Evolutionary conservation across 2,113 vertebrate species (phyloP), one percentile per base, ranked within the genome.

Genomic region (Pangasianodon gigas): DNA sequence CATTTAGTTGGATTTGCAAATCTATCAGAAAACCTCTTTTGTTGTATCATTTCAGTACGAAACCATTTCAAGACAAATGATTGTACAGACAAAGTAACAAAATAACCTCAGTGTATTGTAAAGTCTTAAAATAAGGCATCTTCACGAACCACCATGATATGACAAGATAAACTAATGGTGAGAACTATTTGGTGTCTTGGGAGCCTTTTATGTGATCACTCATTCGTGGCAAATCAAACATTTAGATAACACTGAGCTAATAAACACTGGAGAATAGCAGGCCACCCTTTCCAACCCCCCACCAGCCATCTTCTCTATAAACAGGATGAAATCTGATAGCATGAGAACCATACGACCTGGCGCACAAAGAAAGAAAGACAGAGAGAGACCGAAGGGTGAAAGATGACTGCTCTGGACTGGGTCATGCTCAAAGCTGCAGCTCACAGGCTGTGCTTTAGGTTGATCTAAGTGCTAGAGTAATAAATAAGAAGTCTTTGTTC

Each of bases 321-420:
- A 89, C 91, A 89, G 86, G 32, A 87, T 81, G 83, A 71, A 91
- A 92, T 65, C 32, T 26, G 75, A 89, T 91, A 90, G 91, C 88
- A 85, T 86, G 91, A 86, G 88, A 91, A 91, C 67, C 87, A 71
- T 65, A 87, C 4, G 85, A 89, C 62, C 84, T 87, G 84, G 67
- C 26, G 56, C 29, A 85, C 32, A 60, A 79, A 75, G 19, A 46
- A 26, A 58, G 88, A 65, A 51, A 60, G 83, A 82, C 11, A 71
- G 75, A 71, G 21, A 79, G 9, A 67, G 62, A 71, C 9, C 4
- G 60, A 62, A n/a, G 41, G 48, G 32, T 26, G 74, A 90, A 52
- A 79, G 82, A 65, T 48, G 56, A 54, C n/a, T 54, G 32, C 14
- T 88, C 67, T 77, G 79, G 19, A 77, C 62, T 79, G 32, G 56